Conservation (phyloP, 1,140 invertebrate genomes). For the Eupristina koningsbergeri region DNA sequence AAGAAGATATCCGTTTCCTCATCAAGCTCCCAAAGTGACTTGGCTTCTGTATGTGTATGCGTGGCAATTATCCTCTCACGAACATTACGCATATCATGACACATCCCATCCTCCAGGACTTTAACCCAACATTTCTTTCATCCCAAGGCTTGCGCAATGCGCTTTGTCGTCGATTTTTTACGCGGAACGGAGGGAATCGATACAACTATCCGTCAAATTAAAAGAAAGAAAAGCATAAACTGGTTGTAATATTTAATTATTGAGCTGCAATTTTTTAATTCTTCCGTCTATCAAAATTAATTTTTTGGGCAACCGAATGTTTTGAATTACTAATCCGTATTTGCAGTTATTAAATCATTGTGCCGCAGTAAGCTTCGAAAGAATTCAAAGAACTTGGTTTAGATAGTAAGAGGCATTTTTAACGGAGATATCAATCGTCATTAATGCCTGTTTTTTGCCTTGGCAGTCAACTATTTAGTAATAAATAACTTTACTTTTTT, state of each 20-base stretch:
- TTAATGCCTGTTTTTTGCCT: no score
- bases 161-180: not conserved
- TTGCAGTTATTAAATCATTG: no score
- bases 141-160: not conserved
- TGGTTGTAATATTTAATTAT: not conserved
- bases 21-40: not conserved
- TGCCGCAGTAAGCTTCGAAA: not conserved
- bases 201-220: not conserved
- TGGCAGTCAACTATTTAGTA: no score
- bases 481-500: no score
- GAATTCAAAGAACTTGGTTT: not conserved
- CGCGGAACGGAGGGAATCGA: not conserved
- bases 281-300: no score
- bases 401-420: not conserved
- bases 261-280: not conserved
- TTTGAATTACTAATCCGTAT: no score
- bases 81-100: not conserved
- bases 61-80: not conserved
- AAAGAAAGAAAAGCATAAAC: not conserved
- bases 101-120: not conserved
- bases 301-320: no score
- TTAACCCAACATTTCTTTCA: not conserved
- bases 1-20: conserved; percentile 37
- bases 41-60: not conserved
- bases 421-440: no score